These are phyloP conservation scores for Copidosoma floridanum DNA, from an alignment of 1,140 invertebrate genomes.

Conservation along the genomic window DNA sequence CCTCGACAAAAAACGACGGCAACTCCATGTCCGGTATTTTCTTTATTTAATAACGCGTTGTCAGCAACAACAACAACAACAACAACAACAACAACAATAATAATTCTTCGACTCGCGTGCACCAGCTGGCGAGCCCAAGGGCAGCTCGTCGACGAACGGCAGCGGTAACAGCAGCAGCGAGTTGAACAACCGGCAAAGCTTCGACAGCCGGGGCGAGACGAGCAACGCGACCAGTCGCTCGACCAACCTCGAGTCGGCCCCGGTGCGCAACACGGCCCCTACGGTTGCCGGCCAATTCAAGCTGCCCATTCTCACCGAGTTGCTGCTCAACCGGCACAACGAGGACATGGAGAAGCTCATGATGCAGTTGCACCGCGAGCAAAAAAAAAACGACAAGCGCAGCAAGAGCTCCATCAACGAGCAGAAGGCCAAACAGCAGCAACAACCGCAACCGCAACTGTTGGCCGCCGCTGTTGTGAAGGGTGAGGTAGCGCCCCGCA, in stretches of 20 bases:
- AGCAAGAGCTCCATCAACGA: conserved; percentile 46
- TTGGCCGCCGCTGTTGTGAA: neutral
- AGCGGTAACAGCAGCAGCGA: conserved; percentile 58
- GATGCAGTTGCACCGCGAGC: conserved; percentile 67
- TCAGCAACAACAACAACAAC: no score
- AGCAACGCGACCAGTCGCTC: conserved; percentile 32
- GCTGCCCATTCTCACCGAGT: conserved; percentile 64
- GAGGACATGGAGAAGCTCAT: conserved; percentile 77
- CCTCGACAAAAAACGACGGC: conserved; percentile 35
- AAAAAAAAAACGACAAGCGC: conserved; percentile 53
- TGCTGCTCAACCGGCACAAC: conserved; percentile 67
- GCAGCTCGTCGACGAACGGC: conserved; percentile 52
- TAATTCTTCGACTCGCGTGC: no score
- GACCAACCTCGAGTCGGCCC: no score
- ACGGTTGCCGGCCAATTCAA: conserved; percentile 45
- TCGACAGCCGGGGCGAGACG: conserved; percentile 39
- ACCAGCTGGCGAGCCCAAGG: no score
- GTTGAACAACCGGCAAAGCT: conserved; percentile 53
- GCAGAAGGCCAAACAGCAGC: neutral
- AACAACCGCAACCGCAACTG: conserved; percentile 37
- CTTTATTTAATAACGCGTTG: no score
- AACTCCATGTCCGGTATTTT: conserved; percentile 35
- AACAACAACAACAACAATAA: no score
- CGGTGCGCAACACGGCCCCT: neutral
- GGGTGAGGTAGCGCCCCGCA: neutral